These are phyloP conservation scores for Agrochola litura DNA, from an alignment of 2,888 invertebrate species.

Conservation along the genomic window DNA sequence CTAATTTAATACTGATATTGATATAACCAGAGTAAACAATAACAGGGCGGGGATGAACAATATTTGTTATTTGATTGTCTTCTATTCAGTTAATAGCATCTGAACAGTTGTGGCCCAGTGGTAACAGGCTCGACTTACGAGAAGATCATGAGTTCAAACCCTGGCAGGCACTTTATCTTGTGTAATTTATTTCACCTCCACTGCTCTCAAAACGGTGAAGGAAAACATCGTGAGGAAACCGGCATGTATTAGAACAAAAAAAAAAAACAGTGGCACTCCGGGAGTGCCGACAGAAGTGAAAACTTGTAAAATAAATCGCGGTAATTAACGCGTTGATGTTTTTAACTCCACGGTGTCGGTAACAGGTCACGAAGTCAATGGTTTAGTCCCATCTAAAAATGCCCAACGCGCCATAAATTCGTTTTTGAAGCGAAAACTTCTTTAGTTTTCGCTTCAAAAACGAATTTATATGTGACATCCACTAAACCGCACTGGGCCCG, in stretches of 20 bases:
- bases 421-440: too few relatives aligned
- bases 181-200: neutral
- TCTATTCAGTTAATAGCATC: conserved; percentile 12
- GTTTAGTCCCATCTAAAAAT: too few relatives aligned
- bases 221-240: neutral
- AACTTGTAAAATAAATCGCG: too few relatives aligned
- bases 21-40: conserved; percentile 28
- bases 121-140: neutral
- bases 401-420: too few relatives aligned
- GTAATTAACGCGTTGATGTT: too few relatives aligned
- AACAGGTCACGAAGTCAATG: too few relatives aligned
- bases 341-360: too few relatives aligned
- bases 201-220: neutral
- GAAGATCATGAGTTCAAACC: neutral
- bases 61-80: conserved; percentile 29
- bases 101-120: neutral
- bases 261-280: too few relatives aligned
- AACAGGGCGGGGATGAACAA: conserved; percentile 18
- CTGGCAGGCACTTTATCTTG: neutral
- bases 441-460: too few relatives aligned
- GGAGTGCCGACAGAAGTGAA: too few relatives aligned
- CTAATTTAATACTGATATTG: conserved; percentile 29
- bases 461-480: too few relatives aligned
- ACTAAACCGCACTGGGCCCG: too few relatives aligned
- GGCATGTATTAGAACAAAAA: neutral